Base-by-base conservation (phyloP, 2,888 invertebrate species). In the Conistra vaccinii region DNA sequence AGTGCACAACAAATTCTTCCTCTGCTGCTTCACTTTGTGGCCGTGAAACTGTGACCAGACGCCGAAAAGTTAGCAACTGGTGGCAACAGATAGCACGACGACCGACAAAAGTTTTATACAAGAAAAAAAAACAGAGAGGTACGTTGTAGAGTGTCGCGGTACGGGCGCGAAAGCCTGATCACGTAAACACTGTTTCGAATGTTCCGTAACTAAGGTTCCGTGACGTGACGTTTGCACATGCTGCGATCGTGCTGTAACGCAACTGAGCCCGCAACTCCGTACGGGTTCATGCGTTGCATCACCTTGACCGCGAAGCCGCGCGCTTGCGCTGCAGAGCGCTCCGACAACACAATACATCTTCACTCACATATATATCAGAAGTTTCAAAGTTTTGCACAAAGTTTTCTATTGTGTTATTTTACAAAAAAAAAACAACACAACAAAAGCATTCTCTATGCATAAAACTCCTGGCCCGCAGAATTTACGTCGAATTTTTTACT, bases 251-350 rank as follows among this genome's bases (percentile, higher is more conserved):
- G 83, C 57, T 69, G 70, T 67, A 70, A 67, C 42, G 35, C 35
- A 67, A 80, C 80, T 80, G 80, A 82, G 12, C 29, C 42, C 55
- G 7, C 35, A 67, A 55, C 32, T 66, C 45, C 55, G 74, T 29
- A 51, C 29, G 42, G n/a, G 48, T 26, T 55, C 51, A 35, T 58
- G 35, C 32, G 69, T 57, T 70, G 83, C 78, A 76, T 69, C 26
- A 62, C 80, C 78, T 67, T 77, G 78, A 70, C 78, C 26, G 66
- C 29, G 20, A 69, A 29, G 32, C 23, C 20, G 20, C 73, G 75
- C 78, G 80, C 80, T 66, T 80, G 80, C 80, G 80, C 83, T 9
- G 6, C n/a, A 45, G 14, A n/a, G 32, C 29, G 10, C n/a, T 12
- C 12, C 20, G 20, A 29, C 53, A 35, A n/a, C 26, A 53, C 39